Evolutionary conservation across 2,797 vertebrate genomes (phyloP).

Genomic region (Ataeniobius toweri): DNA sequence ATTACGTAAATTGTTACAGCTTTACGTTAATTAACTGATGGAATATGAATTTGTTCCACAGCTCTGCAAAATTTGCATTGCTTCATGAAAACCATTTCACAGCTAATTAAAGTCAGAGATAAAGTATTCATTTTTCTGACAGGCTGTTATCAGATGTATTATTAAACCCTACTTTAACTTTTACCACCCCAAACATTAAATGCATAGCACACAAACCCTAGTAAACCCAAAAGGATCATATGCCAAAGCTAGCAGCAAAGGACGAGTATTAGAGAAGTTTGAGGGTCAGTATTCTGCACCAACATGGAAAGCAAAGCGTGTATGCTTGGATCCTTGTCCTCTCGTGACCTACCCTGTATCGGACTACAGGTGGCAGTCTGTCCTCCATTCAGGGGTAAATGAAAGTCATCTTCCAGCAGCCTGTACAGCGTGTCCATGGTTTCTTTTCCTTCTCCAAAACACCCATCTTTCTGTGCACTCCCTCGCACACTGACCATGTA

Average conservation of each 20-base stretch:
- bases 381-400: conserved; percentile 73
- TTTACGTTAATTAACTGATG: too few species aligned
- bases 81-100: neutral
- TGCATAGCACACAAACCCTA: conserved; percentile 12
- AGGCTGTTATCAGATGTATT: conserved; percentile 8
- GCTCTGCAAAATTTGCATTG: neutral
- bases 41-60: neutral
- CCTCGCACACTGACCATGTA: conserved; percentile 69
- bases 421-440: conserved; percentile 68
- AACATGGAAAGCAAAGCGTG: conserved; percentile 7
- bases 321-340: conserved; percentile 7
- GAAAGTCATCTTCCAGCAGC: conserved; percentile 76
- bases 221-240: conserved; percentile 16
- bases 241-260: conserved; percentile 35
- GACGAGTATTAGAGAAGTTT: conserved; percentile 29
- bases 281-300: conserved; percentile 16
- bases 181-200: conserved; percentile 10
- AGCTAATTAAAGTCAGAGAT: neutral
- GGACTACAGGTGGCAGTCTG: conserved; percentile 69
- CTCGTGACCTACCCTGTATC: conserved; percentile 69
- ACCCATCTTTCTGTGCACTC: conserved; percentile 52
- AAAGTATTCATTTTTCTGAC: neutral
- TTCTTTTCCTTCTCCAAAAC: conserved; percentile 65
- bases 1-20: neutral
- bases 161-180: conserved; percentile 26